Base-by-base conservation (phyloP, 2,888 invertebrate species). In the Eugnorisma glareosa region DNA sequence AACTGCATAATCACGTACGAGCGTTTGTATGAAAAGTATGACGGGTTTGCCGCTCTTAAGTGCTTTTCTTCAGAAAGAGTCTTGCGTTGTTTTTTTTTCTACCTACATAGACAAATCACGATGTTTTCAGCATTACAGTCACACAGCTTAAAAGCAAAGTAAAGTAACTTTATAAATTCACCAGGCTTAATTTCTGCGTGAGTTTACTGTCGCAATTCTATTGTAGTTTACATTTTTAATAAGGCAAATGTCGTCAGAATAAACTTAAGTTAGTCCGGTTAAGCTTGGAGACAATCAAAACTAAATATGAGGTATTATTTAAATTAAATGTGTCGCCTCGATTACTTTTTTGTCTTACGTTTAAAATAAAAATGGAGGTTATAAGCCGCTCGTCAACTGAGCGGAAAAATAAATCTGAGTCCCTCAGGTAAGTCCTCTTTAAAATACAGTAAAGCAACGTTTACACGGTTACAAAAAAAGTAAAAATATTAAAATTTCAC, bases 331-430 rank as follows among this genome's bases (percentile, higher is more conserved):
- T 63, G 35, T 43, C 7, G 31, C 31, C 21, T 28, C 43, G 10
- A 18, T 45, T 11, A 13, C 21, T 40, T 71, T 31, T 72, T 45
- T 71, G 37, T 71, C 24, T n/a, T 37, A 35, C 1, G 13, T 78
- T 54, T 21, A n/a, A 63, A 51, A 63, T 35, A 68, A 40, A 43
- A 51, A 72, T 77, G 43, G 43, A 18, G 7, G 43, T 63, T 2
- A 21, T 45, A 79, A 74, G 73, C 61, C 28, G 73, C 73, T 79
- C 73, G n/a, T 45, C 18, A 51, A 61, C 15, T 28, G 13, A 67
- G 43, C 15, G 43, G 28, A 67, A 73, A 74, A 45, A 67, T 79
- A 63, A 79, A 63, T 54, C 67, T 7, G 37, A 10, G n/a, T 43
- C 3, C 37, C 24, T 48, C 40, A 11, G 48, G 31, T 59, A 64